These are phyloP conservation scores for Gavialis gangeticus DNA, from an alignment of 2,113 vertebrate species.

Conservation along the genomic window DNA sequence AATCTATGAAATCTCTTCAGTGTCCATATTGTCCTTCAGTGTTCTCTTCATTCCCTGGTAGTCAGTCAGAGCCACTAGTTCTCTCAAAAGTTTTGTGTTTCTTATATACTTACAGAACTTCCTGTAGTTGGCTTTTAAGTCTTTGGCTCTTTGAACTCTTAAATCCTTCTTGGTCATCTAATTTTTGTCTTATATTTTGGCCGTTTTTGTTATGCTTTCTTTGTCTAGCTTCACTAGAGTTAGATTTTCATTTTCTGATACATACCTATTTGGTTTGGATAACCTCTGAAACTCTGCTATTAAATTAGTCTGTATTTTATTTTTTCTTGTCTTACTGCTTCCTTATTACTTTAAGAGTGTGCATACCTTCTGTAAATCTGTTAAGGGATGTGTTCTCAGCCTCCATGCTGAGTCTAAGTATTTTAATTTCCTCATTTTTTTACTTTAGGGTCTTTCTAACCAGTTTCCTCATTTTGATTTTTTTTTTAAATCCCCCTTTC, in stretches of 20 bases:
- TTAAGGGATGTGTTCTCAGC: background rate
- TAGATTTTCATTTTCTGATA: conserved; percentile 11
- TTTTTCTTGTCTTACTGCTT: background rate
- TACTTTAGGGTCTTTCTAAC: conserved; percentile 38
- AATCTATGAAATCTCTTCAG: background rate
- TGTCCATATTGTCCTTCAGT: background rate
- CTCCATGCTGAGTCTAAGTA: conserved; percentile 45
- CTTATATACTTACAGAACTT: background rate
- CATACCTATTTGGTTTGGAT: background rate
- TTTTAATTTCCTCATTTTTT: conserved; percentile 41
- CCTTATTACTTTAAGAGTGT: background rate
- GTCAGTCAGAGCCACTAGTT: background rate
- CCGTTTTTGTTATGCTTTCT: background rate
- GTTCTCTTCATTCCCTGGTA: accelerated
- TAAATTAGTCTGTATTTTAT: background rate
- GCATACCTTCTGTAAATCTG: conserved; percentile 1
- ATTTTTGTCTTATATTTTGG: conserved; percentile 11
- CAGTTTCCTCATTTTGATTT: background rate
- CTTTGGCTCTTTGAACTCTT: background rate
- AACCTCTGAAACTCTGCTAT: conserved; percentile 1
- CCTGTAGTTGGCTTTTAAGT: background rate
- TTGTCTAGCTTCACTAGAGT: background rate
- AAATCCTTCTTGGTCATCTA: background rate
- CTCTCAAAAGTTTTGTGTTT: background rate
- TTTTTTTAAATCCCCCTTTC: conserved; percentile 43